Base-by-base conservation (phyloP, 2,888 invertebrate genomes). In the Macropis europaea region DNA sequence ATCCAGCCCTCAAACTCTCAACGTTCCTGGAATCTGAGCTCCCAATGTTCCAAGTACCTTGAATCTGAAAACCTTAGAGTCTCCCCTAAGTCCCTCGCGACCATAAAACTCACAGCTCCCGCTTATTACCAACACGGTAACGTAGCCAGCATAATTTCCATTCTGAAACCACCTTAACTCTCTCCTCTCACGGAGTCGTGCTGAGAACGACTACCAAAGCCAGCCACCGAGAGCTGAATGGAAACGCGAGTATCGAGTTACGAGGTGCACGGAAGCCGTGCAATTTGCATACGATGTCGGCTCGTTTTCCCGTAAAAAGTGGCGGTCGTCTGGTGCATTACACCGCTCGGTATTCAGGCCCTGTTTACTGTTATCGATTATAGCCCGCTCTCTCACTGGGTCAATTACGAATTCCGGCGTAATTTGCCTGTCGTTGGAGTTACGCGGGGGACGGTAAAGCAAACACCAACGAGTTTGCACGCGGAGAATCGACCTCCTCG, bases 371-470 rank as follows among this genome's bases (percentile, higher is more conserved):
- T 36, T 69, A 69, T 69, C 69, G 69, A 69, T 69, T 59, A 69
- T 69, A 22, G 70, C 38, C 15, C 45, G 52, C 40, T 69, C n/a
- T n/a, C n/a, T n/a, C 69, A 70, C 38, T 69, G 70, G 69, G 69
- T 69, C 69, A 69, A 69, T 69, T 70, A 69, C 70, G 52, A 57
- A 69, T 59, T 69, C 70, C 52, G 43, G 0, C 38, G 45, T 59
- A 69, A 69, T 69, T 69, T 59, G 48, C 32, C 24, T 7, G 30
- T 6, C 28, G 24, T 2, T 15, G 36, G 24, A n/a, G 26, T 15
- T n/a, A 30, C 3, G 9, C 6, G 11, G 17, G 17, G 13, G 7
- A 5, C 6, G 1, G 2, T 3, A 17, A n/a, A 34, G 24, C 43
- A 69, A 57, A 69, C 70, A 69, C 1, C 15, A 19, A 22, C 28